Percentiles rank a stretch among this genome's conserved stretches.
phyloP scores from a whole-genome alignment of 2,888 invertebrate genomes.

The Patella depressa region DNA sequence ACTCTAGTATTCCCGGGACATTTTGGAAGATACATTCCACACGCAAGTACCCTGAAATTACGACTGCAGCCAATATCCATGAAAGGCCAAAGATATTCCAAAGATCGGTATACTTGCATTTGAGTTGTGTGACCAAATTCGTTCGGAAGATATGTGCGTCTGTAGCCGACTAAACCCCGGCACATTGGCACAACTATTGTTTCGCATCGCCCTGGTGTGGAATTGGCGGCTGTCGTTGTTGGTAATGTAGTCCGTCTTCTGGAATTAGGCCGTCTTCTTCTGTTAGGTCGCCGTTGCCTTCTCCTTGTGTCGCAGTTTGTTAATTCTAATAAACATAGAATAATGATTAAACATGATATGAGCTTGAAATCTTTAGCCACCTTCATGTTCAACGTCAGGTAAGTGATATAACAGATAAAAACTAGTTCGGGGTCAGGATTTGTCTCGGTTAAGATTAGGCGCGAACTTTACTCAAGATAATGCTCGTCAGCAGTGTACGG shows the following conservation, averaged over 20 bases:
- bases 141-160: constrained; percentile 47
- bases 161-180: neutral
- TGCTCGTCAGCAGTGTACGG: too few relatives aligned
- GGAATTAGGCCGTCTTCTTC: neutral
- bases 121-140: constrained; percentile 43
- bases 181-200: neutral
- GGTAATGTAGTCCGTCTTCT: neutral
- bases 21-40: constrained; percentile 55
- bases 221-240: neutral
- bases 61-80: constrained; percentile 58
- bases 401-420: too few relatives aligned
- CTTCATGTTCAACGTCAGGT: too few relatives aligned
- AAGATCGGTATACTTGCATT: constrained; percentile 45
- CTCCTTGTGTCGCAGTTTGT: neutral
- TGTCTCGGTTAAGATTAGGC: too few relatives aligned
- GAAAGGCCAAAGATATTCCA: constrained; percentile 54
- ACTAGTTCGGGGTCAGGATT: too few relatives aligned
- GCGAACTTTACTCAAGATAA: too few relatives aligned
- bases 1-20: constrained; percentile 35
- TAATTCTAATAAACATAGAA: neutral
- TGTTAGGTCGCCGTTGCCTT: neutral
- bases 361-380: too few relatives aligned
- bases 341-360: neutral
- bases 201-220: neutral
- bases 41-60: constrained; percentile 53